Percentiles rank a stretch among this genome's conserved stretches.
Conservation (phyloP, 2,797 vertebrate genomes). For the Epinephelus awoara region DNA sequence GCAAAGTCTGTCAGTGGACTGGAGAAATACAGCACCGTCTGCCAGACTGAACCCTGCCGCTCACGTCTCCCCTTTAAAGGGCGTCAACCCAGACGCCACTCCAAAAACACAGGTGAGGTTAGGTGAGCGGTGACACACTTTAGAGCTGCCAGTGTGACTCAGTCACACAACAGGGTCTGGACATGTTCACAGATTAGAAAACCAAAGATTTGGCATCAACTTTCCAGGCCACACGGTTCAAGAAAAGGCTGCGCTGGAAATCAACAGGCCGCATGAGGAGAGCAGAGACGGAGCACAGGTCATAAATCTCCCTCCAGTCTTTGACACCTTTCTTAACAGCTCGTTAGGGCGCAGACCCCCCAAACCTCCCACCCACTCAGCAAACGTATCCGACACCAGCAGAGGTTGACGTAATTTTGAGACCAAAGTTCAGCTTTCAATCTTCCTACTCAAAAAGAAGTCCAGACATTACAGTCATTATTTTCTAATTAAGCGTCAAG, state of each 20-base stretch:
- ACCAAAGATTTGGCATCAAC: neutral
- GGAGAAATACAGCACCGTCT: neutral
- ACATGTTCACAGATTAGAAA: slow-evolving; percentile 8
- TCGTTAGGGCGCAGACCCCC: slow-evolving; percentile 13
- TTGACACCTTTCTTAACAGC: slow-evolving; percentile 17
- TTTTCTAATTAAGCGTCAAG: slow-evolving; percentile 29
- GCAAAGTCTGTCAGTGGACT: neutral
- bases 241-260: neutral
- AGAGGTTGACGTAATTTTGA: neutral
- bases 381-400: neutral
- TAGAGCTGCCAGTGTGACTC: neutral
- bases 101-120: neutral
- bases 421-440: slow-evolving; percentile 7
- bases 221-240: neutral
- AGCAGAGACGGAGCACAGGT: neutral
- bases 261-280: neutral
- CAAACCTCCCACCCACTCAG: neutral
- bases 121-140: neutral
- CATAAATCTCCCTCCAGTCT: neutral
- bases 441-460: slow-evolving; percentile 18
- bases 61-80: neutral
- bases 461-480: slow-evolving; percentile 22
- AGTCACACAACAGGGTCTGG: neutral
- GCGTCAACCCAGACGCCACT: neutral
- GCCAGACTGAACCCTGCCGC: neutral